Conservation (phyloP, 2,113 vertebrate species). For the Calyptommatus sinebrachiatus region DNA sequence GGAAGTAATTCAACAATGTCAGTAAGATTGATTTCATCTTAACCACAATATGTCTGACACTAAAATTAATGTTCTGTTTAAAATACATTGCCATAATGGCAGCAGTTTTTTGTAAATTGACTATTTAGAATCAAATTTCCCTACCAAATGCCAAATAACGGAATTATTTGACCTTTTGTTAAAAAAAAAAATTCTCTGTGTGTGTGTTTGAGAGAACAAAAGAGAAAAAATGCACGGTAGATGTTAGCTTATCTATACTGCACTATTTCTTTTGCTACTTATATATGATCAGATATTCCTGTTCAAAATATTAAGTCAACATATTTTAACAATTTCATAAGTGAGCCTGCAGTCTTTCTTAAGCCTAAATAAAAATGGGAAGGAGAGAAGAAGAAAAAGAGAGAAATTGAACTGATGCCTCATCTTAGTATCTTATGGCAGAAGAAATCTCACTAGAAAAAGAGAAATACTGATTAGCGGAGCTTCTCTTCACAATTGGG, state of each 20-base stretch:
- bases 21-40: conserved; percentile 12
- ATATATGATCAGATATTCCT: not conserved
- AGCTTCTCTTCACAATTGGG: too few relatives aligned
- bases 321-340: not conserved
- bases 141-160: not conserved
- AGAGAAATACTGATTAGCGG: too few relatives aligned
- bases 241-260: not conserved
- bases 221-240: not conserved
- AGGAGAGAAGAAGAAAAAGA: too few relatives aligned
- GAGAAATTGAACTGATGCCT: too few relatives aligned
- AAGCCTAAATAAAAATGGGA: too few relatives aligned
- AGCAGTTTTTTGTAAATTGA: not conserved
- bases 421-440: too few relatives aligned
- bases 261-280: not conserved
- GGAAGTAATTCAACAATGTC: conserved; percentile 5
- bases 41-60: not conserved
- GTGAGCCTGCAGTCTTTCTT: too few relatives aligned
- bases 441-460: too few relatives aligned
- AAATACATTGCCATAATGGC: not conserved
- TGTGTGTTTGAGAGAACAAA: not conserved
- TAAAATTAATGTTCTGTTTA: conserved; percentile 24
- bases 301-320: not conserved
- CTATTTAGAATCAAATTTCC: not conserved
- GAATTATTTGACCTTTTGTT: not conserved
- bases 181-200: not conserved